Base-by-base conservation (phyloP, 2,113 vertebrate genomes). In the Pantherophis guttatus region DNA sequence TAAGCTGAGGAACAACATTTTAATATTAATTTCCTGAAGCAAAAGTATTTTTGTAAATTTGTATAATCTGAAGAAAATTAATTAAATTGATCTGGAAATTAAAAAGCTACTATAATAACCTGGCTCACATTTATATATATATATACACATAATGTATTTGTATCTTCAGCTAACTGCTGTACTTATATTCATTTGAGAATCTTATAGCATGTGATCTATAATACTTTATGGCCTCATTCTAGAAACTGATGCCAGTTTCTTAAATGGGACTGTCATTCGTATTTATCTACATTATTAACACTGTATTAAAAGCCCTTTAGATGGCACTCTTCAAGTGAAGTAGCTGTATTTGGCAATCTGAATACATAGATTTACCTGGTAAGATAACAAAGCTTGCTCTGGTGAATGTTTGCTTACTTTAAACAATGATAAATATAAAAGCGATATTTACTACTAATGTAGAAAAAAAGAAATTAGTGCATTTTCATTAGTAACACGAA, bases 321-420 rank as follows among this genome's bases (percentile, higher is more conserved):
- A 50, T 97, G 97, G 96, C 94, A 95, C 81, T 96, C 91, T 23
- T 95, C 96, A 93, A 92, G 93, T 91, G 86, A 93, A 55, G 8
- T 29, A 94, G 81, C 91, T 89, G 93, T 93, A 86, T 95, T 65
- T 90, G 92, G 89, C 95, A 94, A 90, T 81, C 21, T 54, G 75
- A 44, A 39, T 59, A 48, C 81, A 90, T 23, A 92, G 50, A 7
- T 54, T 44, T 44, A 44, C 39, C 39, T 39, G 33, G 7, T 24
- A 48, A 88, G 19, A 53, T 53, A 81, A 89, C 10, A 24, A 57
- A 81, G 55, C 50, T 86, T 59, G 70, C 23, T 90, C 48, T 65
- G 48, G n/a, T 50, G 86, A 81, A 86, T 90, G 54, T 48, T 24
- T 93, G 90, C 86, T 86, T 86, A 50, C 95, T 95, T 91, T 95